Conservation (phyloP, 1,140 invertebrate genomes). For the Drosophila subobscura region DNA sequence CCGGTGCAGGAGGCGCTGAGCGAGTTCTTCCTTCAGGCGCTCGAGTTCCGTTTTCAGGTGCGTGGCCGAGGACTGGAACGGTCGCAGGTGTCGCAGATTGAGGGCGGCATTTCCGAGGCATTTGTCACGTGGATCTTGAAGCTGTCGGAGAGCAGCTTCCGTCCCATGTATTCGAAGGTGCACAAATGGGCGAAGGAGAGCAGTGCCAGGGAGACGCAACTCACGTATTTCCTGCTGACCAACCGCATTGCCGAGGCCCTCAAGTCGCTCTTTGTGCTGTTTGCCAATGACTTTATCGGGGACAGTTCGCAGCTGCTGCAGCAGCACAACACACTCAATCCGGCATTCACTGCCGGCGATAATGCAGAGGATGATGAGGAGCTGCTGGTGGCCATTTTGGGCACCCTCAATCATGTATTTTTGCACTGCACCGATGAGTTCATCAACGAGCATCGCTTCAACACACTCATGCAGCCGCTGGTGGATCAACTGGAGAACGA, state of each 20-base stretch:
- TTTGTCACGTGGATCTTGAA: conserved; percentile 92
- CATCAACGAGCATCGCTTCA: conserved; percentile 92
- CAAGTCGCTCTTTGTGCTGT: conserved; percentile 94
- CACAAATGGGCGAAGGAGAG: conserved; percentile 92
- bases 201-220: conserved; percentile 73
- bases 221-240: conserved; percentile 87
- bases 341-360: conserved; percentile 77
- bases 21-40: conserved; percentile 89
- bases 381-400: conserved; percentile 88
- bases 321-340: conserved; percentile 85
- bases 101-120: conserved; percentile 89
- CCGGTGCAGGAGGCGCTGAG: conserved; percentile 87
- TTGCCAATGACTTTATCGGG: conserved; percentile 93
- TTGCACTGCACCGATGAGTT: conserved; percentile 92
- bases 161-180: conserved; percentile 93
- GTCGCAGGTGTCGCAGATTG: conserved; percentile 82
- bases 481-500: conserved; percentile 95
- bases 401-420: conserved; percentile 91
- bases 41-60: conserved; percentile 87
- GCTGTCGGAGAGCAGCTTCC: conserved; percentile 93
- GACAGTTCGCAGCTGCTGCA: conserved; percentile 90
- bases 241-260: conserved; percentile 91
- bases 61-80: conserved; percentile 56
- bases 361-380: conserved; percentile 84
- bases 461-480: conserved; percentile 91